Evolutionary conservation across 2,797 vertebrate species (phyloP), one percentile per base, ranked within the genome.

Genomic region (Vireo griseus): DNA sequence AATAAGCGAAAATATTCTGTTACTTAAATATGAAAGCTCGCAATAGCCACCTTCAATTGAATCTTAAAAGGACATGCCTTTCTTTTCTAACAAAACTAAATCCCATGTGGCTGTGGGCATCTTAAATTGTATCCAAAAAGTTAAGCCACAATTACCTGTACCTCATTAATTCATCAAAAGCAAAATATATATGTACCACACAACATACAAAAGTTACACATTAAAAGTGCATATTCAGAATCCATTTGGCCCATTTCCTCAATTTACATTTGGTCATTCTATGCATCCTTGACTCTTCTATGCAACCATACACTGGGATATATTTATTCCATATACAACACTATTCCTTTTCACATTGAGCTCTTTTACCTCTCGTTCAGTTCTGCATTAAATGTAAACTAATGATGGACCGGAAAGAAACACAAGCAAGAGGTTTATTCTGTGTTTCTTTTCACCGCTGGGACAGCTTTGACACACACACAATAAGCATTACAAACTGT

Each of bases 181-280:
- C 93, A 98, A 98, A 97, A 98, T 97, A 98, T 97, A 98, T 97
- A 97, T 98, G 98, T 98, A 98, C 98, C 97, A 98, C 97, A 98
- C 95, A 97, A 96, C 95, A 98, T 97, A 98, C 88, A 98, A 98
- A 98, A 98, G 90, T 97, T 98, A 98, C 97, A 98, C 95, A 80
- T 97, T 97, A 96, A 98, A 98, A 98, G 98, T 98, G 98, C 97
- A 98, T 98, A 97, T 97, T 95, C 91, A 90, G 95, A 97, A 97
- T 97, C 96, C 96, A 97, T 98, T 97, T 98, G 98, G 98, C 98
- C 98, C 98, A 96, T 97, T 97, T 95, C 95, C 97, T 97, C 96
- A 97, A 97, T 98, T 97, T 97, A 97, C 96, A 98, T 98, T 98
- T 98, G 98, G 98, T 98, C 98, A 97, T 97, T 84, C 96, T 96